phyloP scores from a whole-genome alignment of 2,113 vertebrate species.

The Carassius carassius region DNA sequence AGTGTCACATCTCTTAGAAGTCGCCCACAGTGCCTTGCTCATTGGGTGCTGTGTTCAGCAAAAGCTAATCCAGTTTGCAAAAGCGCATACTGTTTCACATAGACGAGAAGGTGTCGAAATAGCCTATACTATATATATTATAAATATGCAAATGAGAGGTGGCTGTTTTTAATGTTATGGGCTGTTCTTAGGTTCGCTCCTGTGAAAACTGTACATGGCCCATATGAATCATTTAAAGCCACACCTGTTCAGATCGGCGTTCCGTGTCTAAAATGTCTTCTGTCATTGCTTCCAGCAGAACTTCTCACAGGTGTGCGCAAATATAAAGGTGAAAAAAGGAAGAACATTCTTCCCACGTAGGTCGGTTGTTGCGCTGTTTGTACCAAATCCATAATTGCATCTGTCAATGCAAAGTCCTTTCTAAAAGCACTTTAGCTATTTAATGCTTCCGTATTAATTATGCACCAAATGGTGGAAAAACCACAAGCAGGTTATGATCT shows the following conservation, averaged over 20 bases:
- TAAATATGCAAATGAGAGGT: constrained; percentile 24
- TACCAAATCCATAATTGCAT: not conserved
- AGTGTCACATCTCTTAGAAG: constrained; percentile 51
- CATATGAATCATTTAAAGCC: not conserved
- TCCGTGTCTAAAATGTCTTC: not conserved
- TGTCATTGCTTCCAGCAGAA: not conserved
- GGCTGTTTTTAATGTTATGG: constrained; percentile 29
- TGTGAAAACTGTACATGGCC: constrained; percentile 20
- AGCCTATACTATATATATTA: constrained; percentile 39
- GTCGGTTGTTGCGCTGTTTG: not conserved
- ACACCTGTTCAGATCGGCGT: not conserved
- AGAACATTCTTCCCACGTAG: not conserved
- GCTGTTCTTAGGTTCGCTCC: not conserved
- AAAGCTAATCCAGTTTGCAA: constrained; percentile 53
- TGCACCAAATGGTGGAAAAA: not conserved
- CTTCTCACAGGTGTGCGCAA: not conserved
- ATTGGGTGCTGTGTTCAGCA: constrained; percentile 44
- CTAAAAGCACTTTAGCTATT: not conserved
- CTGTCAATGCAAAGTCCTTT: constrained; percentile 7
- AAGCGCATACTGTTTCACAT: constrained; percentile 48
- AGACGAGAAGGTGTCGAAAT: constrained; percentile 45
- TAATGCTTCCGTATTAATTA: constrained; percentile 6
- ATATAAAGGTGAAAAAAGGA: not conserved
- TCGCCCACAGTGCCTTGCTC: constrained; percentile 55
- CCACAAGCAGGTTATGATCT: not conserved